Conservation (phyloP, 2,113 vertebrate genomes). For the Siniperca chuatsi region DNA sequence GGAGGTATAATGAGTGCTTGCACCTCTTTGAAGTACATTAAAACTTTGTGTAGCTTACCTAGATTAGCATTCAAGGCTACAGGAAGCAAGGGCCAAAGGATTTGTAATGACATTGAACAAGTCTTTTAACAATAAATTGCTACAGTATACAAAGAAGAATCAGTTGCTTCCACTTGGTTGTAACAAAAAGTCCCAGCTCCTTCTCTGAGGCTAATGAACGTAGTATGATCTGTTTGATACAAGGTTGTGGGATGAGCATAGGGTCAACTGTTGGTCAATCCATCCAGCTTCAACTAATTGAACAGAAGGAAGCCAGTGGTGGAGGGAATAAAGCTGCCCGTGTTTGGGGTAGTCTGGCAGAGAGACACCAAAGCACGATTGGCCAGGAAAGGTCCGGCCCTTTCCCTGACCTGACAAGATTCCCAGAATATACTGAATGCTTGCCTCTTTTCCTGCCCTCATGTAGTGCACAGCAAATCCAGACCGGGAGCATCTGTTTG, state of each 20-base stretch:
- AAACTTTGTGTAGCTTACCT: conserved; percentile 36
- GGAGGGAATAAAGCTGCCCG: conserved; percentile 57
- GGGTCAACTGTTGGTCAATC: conserved; percentile 69
- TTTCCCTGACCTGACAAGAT: conserved; percentile 29
- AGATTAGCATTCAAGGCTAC: conserved; percentile 30
- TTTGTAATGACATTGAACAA: conserved; percentile 33
- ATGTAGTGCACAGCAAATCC: neutral
- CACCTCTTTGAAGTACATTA: conserved; percentile 56
- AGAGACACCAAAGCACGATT: conserved; percentile 22
- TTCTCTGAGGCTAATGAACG: conserved; percentile 58
- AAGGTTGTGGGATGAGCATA: conserved; percentile 41
- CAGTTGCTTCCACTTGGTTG: conserved; percentile 48
- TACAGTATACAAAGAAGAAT: conserved; percentile 39
- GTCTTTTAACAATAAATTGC: conserved; percentile 35
- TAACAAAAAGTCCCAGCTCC: conserved; percentile 30
- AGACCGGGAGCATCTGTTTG: conserved; percentile 16
- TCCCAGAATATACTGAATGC: conserved; percentile 10
- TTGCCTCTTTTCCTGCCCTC: neutral
- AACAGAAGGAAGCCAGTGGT: conserved; percentile 55
- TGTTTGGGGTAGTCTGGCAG: conserved; percentile 52
- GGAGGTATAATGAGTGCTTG: conserved; percentile 46
- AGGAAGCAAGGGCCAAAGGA: conserved; percentile 7
- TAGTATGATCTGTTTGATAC: conserved; percentile 51
- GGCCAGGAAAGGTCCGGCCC: conserved; percentile 43
- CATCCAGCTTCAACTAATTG: conserved; percentile 62